Evolutionary conservation across 2,113 vertebrate species (phyloP).

Genomic region (Puntigrus tetrazona): DNA sequence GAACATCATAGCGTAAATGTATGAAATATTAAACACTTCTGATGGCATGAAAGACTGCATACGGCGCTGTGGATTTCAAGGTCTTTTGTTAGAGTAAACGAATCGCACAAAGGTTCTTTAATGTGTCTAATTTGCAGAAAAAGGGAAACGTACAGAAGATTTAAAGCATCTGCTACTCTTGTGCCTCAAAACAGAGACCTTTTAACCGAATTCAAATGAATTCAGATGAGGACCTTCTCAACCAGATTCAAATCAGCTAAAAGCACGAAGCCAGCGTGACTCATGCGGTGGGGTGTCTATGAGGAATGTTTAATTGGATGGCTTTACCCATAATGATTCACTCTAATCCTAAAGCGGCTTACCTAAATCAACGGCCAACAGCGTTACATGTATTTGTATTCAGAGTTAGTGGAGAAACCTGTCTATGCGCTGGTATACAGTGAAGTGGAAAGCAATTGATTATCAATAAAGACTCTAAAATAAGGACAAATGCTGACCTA

Average conservation of each 20-base stretch:
- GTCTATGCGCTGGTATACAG: conserved; percentile 29
- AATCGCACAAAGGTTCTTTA: background rate
- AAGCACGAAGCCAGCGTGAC: conserved; percentile 45
- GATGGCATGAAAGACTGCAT: too few species aligned
- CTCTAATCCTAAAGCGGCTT: conserved; percentile 37
- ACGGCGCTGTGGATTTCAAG: too few species aligned
- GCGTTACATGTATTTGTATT: conserved; percentile 43
- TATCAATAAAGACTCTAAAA: conserved; percentile 50
- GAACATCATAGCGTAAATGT: too few species aligned
- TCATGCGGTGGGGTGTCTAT: conserved; percentile 49
- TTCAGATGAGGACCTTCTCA: conserved; percentile 14
- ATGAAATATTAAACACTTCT: too few species aligned
- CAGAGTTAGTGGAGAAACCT: conserved; percentile 27
- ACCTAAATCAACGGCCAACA: conserved; percentile 41
- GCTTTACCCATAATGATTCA: conserved; percentile 33
- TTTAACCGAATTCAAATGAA: conserved; percentile 18
- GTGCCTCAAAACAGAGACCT: conserved; percentile 5
- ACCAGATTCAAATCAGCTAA: conserved; percentile 57
- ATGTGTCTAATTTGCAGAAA: background rate
- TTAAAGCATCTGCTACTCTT: background rate
- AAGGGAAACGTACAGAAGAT: background rate
- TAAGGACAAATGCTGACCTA: conserved; percentile 43
- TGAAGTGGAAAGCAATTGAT: conserved; percentile 47
- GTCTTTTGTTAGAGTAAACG: too few species aligned
- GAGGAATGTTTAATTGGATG: conserved; percentile 27